Conservation (phyloP, 2,797 vertebrate genomes). For the Rhabdomys pumilio region DNA sequence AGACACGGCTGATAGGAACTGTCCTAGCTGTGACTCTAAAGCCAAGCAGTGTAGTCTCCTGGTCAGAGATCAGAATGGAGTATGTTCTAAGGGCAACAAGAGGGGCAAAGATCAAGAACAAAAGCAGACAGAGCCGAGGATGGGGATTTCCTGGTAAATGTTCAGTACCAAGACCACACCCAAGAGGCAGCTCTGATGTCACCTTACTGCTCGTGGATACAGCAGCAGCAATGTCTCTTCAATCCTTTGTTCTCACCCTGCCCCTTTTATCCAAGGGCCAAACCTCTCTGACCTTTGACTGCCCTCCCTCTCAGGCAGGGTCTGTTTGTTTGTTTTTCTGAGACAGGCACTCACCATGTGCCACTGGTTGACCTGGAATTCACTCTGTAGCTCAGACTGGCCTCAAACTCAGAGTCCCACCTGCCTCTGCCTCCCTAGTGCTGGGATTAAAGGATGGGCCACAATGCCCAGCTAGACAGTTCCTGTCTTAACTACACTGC, state of each 20-base stretch:
- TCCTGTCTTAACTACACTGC: background rate
- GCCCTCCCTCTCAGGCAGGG: background rate
- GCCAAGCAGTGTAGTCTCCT: background rate
- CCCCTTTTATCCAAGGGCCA: background rate
- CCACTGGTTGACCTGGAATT: background rate
- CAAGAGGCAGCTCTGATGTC: background rate
- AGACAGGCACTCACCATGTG: background rate
- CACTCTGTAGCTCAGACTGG: background rate
- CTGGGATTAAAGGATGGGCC: background rate
- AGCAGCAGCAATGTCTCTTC: background rate
- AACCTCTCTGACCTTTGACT: background rate
- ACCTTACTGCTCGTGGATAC: background rate
- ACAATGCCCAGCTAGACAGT: background rate
- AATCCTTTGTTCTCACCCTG: background rate
- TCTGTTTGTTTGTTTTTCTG: background rate
- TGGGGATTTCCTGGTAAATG: background rate
- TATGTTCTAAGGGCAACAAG: background rate
- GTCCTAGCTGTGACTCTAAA: background rate
- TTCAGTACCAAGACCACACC: too few species aligned
- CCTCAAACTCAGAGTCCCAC: background rate
- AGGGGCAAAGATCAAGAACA: background rate
- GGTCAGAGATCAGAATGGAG: background rate
- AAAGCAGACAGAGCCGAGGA: background rate
- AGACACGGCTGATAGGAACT: background rate
- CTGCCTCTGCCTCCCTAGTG: background rate